These are phyloP conservation scores for Paedocypris sp. DNA, from an alignment of 2,113 vertebrate genomes.

Conservation along the genomic window DNA sequence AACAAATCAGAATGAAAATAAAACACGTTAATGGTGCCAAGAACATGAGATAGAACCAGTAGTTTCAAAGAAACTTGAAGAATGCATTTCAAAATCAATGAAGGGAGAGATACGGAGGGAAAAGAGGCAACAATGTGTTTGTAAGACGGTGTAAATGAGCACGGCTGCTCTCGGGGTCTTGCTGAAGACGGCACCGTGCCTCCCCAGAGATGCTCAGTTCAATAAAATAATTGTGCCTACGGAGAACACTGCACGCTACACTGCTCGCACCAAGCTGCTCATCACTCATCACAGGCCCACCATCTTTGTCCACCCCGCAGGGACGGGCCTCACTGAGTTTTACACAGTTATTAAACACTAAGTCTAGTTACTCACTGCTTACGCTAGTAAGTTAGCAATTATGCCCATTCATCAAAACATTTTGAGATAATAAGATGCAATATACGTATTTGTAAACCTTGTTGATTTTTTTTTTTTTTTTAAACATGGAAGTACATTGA, in stretches of 20 bases:
- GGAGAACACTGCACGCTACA: slow-evolving; percentile 77
- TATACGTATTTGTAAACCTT: too few relatives aligned
- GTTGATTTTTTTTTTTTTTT: too few relatives aligned
- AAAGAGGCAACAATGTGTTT: neutral
- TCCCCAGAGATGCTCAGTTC: slow-evolving; percentile 70
- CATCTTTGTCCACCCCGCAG: slow-evolving; percentile 79
- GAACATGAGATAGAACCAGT: too few relatives aligned
- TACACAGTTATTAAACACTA: neutral
- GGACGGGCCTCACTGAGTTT: slow-evolving; percentile 81
- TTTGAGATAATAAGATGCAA: too few relatives aligned
- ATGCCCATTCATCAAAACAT: too few relatives aligned
- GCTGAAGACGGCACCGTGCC: slow-evolving; percentile 59
- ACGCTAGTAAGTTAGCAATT: too few relatives aligned
- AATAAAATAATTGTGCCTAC: slow-evolving; percentile 90
- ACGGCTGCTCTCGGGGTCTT: slow-evolving; percentile 53
- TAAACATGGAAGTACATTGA: too few relatives aligned
- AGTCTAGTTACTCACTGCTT: too few relatives aligned
- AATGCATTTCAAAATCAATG: too few relatives aligned
- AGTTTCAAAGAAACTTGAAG: neutral
- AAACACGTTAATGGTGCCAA: neutral
- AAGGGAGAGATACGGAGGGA: neutral
- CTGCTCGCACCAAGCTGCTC: slow-evolving; percentile 70
- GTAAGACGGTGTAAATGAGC: neutral
- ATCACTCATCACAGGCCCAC: slow-evolving; percentile 76
- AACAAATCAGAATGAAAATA: neutral